Conservation (phyloP, 2,888 invertebrate species). For the Leptinotarsa juncta region DNA sequence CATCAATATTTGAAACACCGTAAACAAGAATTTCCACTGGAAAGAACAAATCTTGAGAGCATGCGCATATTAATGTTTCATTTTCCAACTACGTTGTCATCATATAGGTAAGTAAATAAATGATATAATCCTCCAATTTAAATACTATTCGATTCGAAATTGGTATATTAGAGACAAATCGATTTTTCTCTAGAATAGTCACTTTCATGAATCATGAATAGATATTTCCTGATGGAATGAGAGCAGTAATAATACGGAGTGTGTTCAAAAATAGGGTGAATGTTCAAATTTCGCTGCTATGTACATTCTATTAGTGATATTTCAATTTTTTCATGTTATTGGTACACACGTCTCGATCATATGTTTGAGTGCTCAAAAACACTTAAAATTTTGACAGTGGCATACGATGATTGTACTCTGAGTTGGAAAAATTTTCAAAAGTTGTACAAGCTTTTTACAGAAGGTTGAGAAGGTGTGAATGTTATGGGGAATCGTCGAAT, state of each 20-base stretch:
- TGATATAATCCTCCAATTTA: not conserved
- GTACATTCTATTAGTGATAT: too few relatives aligned
- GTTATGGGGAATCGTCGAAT: too few relatives aligned
- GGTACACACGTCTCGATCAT: too few relatives aligned
- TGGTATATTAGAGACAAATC: slow-evolving; percentile 4
- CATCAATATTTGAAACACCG: not conserved
- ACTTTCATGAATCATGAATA: not conserved
- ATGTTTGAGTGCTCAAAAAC: too few relatives aligned
- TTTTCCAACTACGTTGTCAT: not conserved
- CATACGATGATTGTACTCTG: too few relatives aligned
- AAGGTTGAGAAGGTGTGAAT: too few relatives aligned
- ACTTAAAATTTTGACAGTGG: too few relatives aligned
- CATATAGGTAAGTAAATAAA: not conserved
- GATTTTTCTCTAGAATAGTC: not conserved
- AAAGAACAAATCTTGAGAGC: slow-evolving; percentile 1
- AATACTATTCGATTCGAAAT: not conserved
- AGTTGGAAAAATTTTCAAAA: too few relatives aligned
- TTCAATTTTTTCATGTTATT: too few relatives aligned
- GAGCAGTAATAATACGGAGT: not conserved
- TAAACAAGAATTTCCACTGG: not conserved
- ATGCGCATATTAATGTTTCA: slow-evolving; percentile 20
- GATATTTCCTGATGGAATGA: not conserved
- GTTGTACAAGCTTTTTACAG: too few relatives aligned
- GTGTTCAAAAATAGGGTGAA: not conserved
- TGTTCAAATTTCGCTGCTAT: too few relatives aligned